Evolutionary conservation across 2,888 invertebrate genomes (phyloP), one percentile per base, ranked within the genome.

Genomic region (Caradrina kadenii): DNA sequence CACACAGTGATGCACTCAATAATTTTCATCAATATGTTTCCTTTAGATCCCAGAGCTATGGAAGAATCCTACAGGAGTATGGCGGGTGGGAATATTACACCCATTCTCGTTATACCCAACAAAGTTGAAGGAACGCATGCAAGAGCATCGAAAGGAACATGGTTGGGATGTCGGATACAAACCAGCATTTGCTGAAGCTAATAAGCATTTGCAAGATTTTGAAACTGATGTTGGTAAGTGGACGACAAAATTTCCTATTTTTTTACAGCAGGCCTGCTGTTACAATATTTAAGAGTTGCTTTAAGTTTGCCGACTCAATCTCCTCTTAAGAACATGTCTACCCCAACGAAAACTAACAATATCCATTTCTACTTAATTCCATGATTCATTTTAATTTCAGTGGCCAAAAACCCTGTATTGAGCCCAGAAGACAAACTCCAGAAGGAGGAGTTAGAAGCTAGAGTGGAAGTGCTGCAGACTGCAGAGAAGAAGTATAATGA

Each of bases 401-500:
- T 88, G 64, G 87, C 96, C 63, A 94, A 94, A 76, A 93, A 94
- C 62, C 85, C 96, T 1, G 96, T 94, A 59, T 82, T 96, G 21
- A 96, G 96, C 60, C 94, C 96, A 73, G 96, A 97, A 64, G 98
- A 99, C 72, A 99, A 98, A 92, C 93, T 98, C 35, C 94, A 96
- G 56, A 98, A 98, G 88, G 99, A 99, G 89, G 98, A 99, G 89
- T 92, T 98, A 19, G 99, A 99, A 86, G 97, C 98, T 15, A 97
- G 97, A 86, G 96, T 99, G 63, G 99, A 99, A 85, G 96, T 98
- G 71, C 95, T 99, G 69, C 98, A 97, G 83, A 96, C 94, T 73
- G 96, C 97, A 59, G 99, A 99, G 80, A 99, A 99, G 91, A 98
- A 99, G 89, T 99, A 97, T 91, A 96, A 94, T 66, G 99, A 99